Evolutionary conservation across 2,888 invertebrate species (phyloP), one percentile per base, ranked within the genome.

Genomic region (Galerucella pusilla): DNA sequence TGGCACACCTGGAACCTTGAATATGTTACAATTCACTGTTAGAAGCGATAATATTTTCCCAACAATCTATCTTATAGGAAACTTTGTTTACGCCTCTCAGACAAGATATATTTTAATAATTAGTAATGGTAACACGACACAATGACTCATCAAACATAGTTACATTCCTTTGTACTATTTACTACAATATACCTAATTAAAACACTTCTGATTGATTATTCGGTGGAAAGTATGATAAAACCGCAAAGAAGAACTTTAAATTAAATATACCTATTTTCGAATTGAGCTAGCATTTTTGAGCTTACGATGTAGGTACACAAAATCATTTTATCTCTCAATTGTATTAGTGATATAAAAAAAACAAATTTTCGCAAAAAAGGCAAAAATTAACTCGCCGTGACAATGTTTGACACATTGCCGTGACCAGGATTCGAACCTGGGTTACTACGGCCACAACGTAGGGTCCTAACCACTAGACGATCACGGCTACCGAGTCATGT

Each of bases 341-440:
- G 2, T 16, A n/a, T 16, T n/a, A n/a, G 2, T 52, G n/a, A 5
- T n/a, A n/a, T 54, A 1, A 54, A 16, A 54, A 14, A n/a, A 4
- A 54, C 0, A 12, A 54, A 7, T 20, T n/a, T 57, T n/a, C 5
- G 7, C n/a, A 20, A 57, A 57, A 57, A 16, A 57, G 10, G 14
- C 16, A 67, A 73, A 73, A 73, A 67, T 28, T 14, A 60, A 45
- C 70, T 67, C 74, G 16, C 74, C 74, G 74, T 74, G 74, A 74
- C 74, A 74, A 74, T 74, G 74, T 63, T 63, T 57, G 54, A 59
- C 68, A 57, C 42, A 57, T 57, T 68, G 54, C 45, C 54, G 84
- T 89, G 89, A 90, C 90, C 89, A 89, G 90, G 90, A 90, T 89
- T 90, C 89, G 89, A 90, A 90, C 89, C 90, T 89, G 89, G 89